Percentiles rank a stretch among this genome's conserved stretches.
phyloP scores from a whole-genome alignment of 2,113 vertebrate genomes.

The Hippocampus mohnikei region DNA sequence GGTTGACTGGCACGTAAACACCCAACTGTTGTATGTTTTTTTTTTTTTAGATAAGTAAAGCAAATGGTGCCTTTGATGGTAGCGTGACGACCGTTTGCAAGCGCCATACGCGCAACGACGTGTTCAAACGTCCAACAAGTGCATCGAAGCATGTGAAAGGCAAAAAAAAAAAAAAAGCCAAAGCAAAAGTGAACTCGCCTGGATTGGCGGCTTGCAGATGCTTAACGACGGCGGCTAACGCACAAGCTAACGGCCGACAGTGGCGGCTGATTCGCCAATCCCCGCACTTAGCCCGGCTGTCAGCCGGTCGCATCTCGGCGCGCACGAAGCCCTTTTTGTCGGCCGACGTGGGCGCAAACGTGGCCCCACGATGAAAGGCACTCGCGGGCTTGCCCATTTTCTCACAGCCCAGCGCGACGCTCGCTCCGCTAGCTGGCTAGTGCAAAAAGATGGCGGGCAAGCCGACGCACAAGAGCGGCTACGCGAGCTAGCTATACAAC shows the following conservation, averaged over 20 bases:
- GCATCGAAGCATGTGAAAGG: too few species aligned
- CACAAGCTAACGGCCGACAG: constrained; percentile 31
- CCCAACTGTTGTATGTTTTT: too few species aligned
- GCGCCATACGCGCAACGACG: too few species aligned
- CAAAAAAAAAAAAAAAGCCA: too few species aligned
- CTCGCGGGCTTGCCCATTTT: background rate
- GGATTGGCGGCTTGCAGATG: too few species aligned
- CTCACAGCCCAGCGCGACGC: constrained; percentile 33
- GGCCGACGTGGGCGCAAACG: accelerated
- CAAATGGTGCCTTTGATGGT: too few species aligned
- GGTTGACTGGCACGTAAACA: too few species aligned
- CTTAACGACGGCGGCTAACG: background rate
- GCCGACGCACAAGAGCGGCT: constrained; percentile 54
- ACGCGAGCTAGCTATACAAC: constrained; percentile 32
- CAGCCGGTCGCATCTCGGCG: background rate
- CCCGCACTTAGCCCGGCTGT: background rate
- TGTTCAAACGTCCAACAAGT: too few species aligned
- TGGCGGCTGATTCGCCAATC: background rate
- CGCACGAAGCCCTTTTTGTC: accelerated
- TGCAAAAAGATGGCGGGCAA: constrained; percentile 92
- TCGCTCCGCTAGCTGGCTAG: constrained; percentile 59
- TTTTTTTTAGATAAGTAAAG: too few species aligned
- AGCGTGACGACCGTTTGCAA: too few species aligned
- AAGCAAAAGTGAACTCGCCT: too few species aligned
- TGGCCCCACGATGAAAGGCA: background rate